These are phyloP conservation scores for Propithecus perrieri DNA, from an alignment of 2,797 vertebrate species.

Conservation along the genomic window DNA sequence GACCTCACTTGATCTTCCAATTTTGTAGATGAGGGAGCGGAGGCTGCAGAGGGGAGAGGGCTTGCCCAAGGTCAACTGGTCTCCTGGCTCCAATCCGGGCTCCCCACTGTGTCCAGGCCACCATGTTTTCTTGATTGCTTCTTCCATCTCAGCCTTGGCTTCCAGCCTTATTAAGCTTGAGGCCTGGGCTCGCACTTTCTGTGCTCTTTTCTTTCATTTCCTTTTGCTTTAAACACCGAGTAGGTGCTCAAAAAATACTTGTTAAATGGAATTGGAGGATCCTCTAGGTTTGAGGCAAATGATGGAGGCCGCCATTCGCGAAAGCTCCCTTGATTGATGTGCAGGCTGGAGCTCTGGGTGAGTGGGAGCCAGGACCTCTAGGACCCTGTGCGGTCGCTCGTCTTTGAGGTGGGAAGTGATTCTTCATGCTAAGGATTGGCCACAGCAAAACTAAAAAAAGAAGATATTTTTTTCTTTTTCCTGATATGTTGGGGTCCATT, in stretches of 20 bases:
- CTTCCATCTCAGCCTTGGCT: background rate
- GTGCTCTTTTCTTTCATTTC: background rate
- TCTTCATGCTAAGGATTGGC: background rate
- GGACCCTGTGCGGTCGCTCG: background rate
- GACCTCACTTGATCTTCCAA: background rate
- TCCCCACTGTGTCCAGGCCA: background rate
- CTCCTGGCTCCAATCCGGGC: background rate
- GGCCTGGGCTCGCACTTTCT: background rate
- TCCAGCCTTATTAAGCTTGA: background rate
- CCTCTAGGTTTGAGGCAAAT: background rate
- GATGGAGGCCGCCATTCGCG: background rate
- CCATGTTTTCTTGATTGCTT: background rate
- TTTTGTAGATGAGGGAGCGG: background rate
- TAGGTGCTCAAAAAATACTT: background rate
- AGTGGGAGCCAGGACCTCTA: background rate
- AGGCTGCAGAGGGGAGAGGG: background rate
- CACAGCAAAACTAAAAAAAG: background rate
- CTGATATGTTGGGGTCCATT: background rate
- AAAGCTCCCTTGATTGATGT: background rate
- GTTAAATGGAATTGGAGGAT: background rate
- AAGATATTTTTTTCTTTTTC: background rate
- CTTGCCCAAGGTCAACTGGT: accelerated
- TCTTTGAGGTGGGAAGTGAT: background rate
- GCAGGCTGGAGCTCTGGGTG: background rate
- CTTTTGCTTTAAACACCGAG: background rate